A percentile compares a stretch with the other conserved stretches of the same genome.
Conservation (phyloP, 2,888 invertebrate species). For the Melieria omissa region DNA sequence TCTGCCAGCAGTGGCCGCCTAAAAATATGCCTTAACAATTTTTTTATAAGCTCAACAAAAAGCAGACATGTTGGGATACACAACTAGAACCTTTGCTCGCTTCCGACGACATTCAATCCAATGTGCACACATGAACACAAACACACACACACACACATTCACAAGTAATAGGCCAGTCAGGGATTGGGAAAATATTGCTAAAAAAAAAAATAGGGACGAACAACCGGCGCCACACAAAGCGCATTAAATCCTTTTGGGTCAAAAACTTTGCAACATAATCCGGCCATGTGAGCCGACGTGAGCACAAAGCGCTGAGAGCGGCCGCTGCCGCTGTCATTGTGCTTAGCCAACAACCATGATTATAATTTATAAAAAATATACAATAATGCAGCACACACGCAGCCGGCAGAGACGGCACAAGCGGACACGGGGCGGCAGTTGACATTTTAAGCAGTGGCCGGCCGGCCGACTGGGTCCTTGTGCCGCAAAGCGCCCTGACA, state of each 20-base stretch:
- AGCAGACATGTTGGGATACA: too few relatives aligned
- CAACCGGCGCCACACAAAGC: slow-evolving; percentile 12
- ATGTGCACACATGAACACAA: background rate
- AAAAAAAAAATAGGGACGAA: background rate
- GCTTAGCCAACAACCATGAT: slow-evolving; percentile 20
- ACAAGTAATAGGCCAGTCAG: background rate
- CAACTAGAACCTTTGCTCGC: too few relatives aligned
- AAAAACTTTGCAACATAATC: slow-evolving; percentile 56
- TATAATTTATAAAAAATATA: slow-evolving; percentile 26
- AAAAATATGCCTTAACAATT: too few relatives aligned
- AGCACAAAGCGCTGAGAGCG: slow-evolving; percentile 14
- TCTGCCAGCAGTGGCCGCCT: too few relatives aligned
- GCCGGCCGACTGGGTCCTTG: too few relatives aligned
- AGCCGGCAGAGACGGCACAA: too few relatives aligned
- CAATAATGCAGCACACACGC: background rate
- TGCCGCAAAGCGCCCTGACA: too few relatives aligned
- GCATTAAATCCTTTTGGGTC: slow-evolving; percentile 57
- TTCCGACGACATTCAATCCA: too few relatives aligned
- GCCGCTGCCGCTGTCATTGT: background rate
- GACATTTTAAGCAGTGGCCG: slow-evolving; percentile 9
- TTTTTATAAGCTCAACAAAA: too few relatives aligned
- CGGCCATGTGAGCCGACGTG: slow-evolving; percentile 46
- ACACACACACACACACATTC: background rate
- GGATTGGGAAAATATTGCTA: slow-evolving; percentile 3
- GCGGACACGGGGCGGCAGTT: background rate